Percentiles rank a stretch among this genome's conserved stretches.
Evolutionary conservation across 2,888 invertebrate species (phyloP).

Genomic region (Trissonchulus sp.): DNA sequence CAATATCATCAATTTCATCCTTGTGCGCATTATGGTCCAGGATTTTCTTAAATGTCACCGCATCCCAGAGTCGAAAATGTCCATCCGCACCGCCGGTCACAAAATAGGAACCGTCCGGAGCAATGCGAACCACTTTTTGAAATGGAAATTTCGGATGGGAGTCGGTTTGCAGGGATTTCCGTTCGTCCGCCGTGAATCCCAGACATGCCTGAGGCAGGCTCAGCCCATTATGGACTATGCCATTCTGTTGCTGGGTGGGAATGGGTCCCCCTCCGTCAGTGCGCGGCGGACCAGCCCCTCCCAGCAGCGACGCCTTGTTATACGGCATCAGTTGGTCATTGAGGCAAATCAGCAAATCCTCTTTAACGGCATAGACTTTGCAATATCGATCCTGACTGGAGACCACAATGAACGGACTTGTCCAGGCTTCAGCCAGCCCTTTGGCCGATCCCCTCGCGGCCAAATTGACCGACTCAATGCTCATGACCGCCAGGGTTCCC

Average conservation of each 20-base stretch:
- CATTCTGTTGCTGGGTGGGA: too few relatives aligned
- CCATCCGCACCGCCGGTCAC: slow-evolving; percentile 89
- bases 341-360: slow-evolving; percentile 2
- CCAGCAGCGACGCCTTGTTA: background rate
- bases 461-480: slow-evolving; percentile 26
- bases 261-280: background rate
- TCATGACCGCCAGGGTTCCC: slow-evolving; percentile 44
- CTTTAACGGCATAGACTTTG: slow-evolving; percentile 7
- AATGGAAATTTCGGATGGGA: slow-evolving; percentile 58
- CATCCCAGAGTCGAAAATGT: slow-evolving; percentile 73
- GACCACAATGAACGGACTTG: background rate
- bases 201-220: background rate
- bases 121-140: slow-evolving; percentile 76
- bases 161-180: slow-evolving; percentile 24
- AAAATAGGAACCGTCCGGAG: slow-evolving; percentile 69
- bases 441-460: background rate
- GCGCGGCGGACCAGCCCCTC: background rate
- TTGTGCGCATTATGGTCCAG: slow-evolving; percentile 70
- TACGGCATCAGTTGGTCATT: slow-evolving; percentile 22
- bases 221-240: background rate
- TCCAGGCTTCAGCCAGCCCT: background rate
- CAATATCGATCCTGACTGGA: slow-evolving; percentile 17
- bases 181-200: background rate
- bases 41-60: slow-evolving; percentile 62
- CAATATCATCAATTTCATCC: slow-evolving; percentile 88